Base-by-base conservation (phyloP, 2,113 vertebrate genomes). In the Ailurus styani region DNA sequence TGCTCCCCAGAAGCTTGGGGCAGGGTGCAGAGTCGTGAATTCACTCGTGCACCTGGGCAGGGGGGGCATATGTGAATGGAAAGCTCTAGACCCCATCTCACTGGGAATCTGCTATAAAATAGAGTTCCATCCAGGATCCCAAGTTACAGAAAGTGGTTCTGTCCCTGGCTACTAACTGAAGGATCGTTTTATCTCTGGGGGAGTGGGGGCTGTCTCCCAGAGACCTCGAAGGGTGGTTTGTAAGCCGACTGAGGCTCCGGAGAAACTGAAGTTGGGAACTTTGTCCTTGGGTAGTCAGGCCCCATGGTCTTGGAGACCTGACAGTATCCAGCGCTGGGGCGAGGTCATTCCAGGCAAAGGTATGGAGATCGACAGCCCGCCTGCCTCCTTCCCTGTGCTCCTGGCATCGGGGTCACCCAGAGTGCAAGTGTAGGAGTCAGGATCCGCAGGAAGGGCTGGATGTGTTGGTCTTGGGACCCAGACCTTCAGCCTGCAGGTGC, bases 281-380 rank as follows among this genome's bases (percentile, higher is more conserved):
- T 64, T 34, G 87, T 14, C 42, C 70, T 37, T 23, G 37, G 62
- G 20, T 29, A 27, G 34, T 45, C 79, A 6, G 29, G 21, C 42
- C 18, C 64, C 34, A 1, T 25, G 47, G 55, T 40, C 50, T 68
- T 40, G 12, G 45, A 54, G 94, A 14, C 6, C 42, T 2, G 18
- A 17, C 3, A 6, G 31, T 37, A 7, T 7, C 27, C 2, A 2
- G 54, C 15, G 0, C 13, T 8, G 6, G 54, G 3, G 17, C 60
- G 12, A 54, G 27, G 4, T 15, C 55, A 0, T 73, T 50, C 18
- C 15, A 37, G 54, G 84, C 25, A n/a, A 13, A n/a, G n/a, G 20
- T 5, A 2, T 37, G 40, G 60, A 12, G 52, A 7, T 31, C 17
- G 17, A 4, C 25, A 27, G 9, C 42, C 34, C 72, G 12, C 40